Percentiles rank a stretch among this genome's conserved stretches.
Evolutionary conservation across 1,140 invertebrate species (phyloP).

Genomic region (Drosophila leontia): DNA sequence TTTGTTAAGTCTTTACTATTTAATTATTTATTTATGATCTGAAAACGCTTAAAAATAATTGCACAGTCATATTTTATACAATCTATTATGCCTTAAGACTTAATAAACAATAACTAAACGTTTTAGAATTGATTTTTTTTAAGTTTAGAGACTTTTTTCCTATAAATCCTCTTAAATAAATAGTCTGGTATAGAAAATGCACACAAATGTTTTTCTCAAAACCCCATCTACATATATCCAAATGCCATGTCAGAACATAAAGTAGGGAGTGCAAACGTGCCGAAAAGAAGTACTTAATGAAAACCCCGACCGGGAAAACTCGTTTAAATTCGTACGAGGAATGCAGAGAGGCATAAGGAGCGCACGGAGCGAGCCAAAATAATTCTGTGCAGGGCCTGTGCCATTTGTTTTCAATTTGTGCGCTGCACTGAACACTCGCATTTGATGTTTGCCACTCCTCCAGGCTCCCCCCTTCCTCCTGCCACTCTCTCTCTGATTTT

Average conservation of each 20-base stretch:
- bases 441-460: constrained; percentile 58
- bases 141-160: background rate
- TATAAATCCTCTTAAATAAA: background rate
- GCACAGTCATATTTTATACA: too few species aligned
- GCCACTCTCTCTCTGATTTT: constrained; percentile 2
- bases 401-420: constrained; percentile 82
- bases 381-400: constrained; percentile 62
- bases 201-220: too few species aligned
- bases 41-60: background rate
- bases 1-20: background rate
- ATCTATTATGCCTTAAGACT: too few species aligned
- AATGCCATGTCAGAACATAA: constrained; percentile 12
- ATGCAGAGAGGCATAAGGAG: constrained; percentile 32
- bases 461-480: constrained; percentile 3
- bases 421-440: constrained; percentile 58
- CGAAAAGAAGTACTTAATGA: constrained; percentile 34
- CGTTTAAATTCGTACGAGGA: constrained; percentile 36
- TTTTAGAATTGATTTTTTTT: accelerated
- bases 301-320: constrained; percentile 14
- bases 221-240: constrained; percentile 8
- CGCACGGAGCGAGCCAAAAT: constrained; percentile 37
- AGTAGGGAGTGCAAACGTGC: constrained; percentile 24
- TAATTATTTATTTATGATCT: background rate
- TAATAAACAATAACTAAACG: background rate
- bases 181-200: background rate